These are phyloP conservation scores for Patella ulyssiponensis DNA, from an alignment of 2,888 invertebrate genomes.

Conservation along the genomic window DNA sequence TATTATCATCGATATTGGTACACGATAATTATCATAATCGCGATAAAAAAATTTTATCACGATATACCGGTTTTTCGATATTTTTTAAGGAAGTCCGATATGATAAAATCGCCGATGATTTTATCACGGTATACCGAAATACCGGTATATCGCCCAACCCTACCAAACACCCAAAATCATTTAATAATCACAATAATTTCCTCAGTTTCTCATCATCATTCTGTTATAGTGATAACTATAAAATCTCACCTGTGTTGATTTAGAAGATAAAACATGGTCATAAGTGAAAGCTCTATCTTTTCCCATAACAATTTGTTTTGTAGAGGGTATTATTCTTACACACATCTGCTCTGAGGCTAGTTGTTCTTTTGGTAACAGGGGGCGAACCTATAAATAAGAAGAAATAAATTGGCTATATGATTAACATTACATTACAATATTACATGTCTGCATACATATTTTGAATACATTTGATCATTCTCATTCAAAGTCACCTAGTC, in stretches of 20 bases:
- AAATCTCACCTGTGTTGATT: slow-evolving; percentile 77
- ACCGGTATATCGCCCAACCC: too few relatives aligned
- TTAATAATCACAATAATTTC: slow-evolving; percentile 8
- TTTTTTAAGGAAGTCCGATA: too few relatives aligned
- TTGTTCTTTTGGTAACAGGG: slow-evolving; percentile 69
- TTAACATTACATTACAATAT: too few relatives aligned
- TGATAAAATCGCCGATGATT: too few relatives aligned
- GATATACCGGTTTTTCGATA: too few relatives aligned
- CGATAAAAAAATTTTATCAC: too few relatives aligned
- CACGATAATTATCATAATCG: too few relatives aligned
- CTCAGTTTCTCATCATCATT: background rate
- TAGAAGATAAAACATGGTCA: slow-evolving; percentile 84
- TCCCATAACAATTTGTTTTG: slow-evolving; percentile 77
- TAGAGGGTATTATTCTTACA: slow-evolving; percentile 60
- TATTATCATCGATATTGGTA: too few relatives aligned
- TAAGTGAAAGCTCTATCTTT: slow-evolving; percentile 85
- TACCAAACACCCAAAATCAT: background rate
- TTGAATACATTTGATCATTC: background rate
- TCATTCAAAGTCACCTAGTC: background rate
- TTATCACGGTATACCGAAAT: too few relatives aligned
- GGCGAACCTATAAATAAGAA: slow-evolving; percentile 61
- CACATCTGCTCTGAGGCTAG: slow-evolving; percentile 69
- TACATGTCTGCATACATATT: background rate
- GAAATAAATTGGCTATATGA: background rate
- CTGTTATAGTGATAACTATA: background rate